These are phyloP conservation scores for Basileuterus tristriatus DNA, from an alignment of 2,797 vertebrate genomes.

Conservation along the genomic window DNA sequence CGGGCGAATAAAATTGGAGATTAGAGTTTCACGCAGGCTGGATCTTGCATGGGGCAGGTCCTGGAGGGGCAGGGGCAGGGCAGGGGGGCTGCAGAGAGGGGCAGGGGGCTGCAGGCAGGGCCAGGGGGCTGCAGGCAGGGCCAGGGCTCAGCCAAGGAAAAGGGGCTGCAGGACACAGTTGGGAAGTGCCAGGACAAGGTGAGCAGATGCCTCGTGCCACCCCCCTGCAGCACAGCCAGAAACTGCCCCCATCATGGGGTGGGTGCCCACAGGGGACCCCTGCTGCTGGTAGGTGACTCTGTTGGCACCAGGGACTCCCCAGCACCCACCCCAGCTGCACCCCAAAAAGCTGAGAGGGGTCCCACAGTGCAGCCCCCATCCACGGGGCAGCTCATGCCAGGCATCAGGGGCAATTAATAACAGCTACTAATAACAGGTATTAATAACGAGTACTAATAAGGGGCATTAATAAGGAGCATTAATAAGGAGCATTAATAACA, in stretches of 20 bases:
- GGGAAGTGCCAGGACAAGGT: background rate
- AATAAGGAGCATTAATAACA: conserved; percentile 37
- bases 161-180: background rate
- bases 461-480: background rate
- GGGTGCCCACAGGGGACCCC: background rate
- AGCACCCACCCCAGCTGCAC: background rate
- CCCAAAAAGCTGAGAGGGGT: background rate
- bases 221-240: background rate
- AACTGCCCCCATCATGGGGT: fast-evolving
- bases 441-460: conserved; percentile 17
- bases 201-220: background rate
- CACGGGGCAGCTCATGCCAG: fast-evolving
- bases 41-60: conserved; percentile 67
- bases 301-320: background rate
- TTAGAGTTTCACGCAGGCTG: conserved; percentile 80
- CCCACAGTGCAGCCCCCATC: fast-evolving
- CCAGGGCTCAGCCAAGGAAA: background rate
- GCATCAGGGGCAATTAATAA: background rate
- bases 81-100: background rate
- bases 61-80: background rate
- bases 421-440: background rate
- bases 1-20: conserved; percentile 84
- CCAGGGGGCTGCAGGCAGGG: background rate
- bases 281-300: fast-evolving
- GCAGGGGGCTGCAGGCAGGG: background rate